Conservation (phyloP, 2,888 invertebrate species). For the Tigriopus californicus region DNA sequence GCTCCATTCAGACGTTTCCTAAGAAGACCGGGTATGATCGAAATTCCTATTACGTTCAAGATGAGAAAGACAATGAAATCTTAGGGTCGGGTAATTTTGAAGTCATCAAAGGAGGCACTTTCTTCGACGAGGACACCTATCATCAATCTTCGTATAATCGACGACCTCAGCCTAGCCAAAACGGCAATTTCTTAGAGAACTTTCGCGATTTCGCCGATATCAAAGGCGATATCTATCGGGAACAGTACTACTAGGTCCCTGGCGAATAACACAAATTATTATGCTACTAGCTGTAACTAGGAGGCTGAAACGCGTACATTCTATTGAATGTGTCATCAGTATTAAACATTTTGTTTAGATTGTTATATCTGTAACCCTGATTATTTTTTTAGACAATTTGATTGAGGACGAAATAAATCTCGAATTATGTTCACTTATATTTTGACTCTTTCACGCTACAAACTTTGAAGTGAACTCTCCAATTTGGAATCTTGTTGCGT, state of each 20-base stretch:
- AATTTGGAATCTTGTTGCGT: too few species aligned
- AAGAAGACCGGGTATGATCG: not conserved
- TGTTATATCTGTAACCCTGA: too few species aligned
- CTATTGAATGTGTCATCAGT: too few species aligned
- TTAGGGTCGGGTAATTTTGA: conserved; percentile 21
- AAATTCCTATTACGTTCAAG: not conserved
- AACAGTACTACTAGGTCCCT: not conserved
- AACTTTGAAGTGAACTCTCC: too few species aligned
- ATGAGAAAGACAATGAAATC: conserved; percentile 6
- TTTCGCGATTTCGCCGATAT: conserved; percentile 20
- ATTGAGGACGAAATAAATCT: too few species aligned
- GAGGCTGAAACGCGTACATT: too few species aligned
- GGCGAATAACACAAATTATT: too few species aligned
- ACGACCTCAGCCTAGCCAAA: not conserved
- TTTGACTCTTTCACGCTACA: too few species aligned
- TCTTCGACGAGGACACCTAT: conserved; percentile 18
- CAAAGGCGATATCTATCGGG: not conserved
- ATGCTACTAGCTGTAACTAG: too few species aligned
- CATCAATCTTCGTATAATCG: not conserved
- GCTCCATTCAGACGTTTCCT: not conserved
- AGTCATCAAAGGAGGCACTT: conserved; percentile 20
- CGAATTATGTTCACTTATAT: too few species aligned
- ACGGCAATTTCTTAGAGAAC: conserved; percentile 17
- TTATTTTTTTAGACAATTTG: too few species aligned
- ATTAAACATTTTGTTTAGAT: too few species aligned